Evolutionary conservation across 2,888 invertebrate species (phyloP).

Genomic region (Pseudococcus viburni): DNA sequence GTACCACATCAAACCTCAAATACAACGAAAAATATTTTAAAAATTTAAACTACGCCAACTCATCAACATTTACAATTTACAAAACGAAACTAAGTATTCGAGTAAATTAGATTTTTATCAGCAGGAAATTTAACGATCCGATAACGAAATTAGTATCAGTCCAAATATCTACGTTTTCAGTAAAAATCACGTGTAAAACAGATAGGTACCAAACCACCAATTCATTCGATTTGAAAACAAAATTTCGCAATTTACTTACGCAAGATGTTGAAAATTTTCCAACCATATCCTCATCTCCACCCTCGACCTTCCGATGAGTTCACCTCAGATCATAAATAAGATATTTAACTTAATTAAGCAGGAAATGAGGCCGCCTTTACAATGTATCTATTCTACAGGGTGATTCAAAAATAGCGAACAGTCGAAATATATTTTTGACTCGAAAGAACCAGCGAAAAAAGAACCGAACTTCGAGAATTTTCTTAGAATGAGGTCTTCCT

Average conservation of each 20-base stretch:
- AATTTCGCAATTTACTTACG: background rate
- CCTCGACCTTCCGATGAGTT: background rate
- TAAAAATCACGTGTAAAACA: too few relatives aligned
- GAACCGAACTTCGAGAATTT: too few relatives aligned
- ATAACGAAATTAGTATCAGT: background rate
- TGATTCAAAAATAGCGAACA: too few relatives aligned
- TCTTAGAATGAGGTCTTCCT: too few relatives aligned
- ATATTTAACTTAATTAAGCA: background rate
- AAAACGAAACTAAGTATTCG: background rate
- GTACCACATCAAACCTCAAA: background rate
- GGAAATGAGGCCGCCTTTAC: background rate
- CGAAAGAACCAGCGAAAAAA: too few relatives aligned
- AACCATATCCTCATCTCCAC: background rate
- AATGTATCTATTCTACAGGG: background rate
- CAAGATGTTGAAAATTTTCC: background rate
- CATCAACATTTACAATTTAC: background rate
- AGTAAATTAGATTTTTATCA: background rate
- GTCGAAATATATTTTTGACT: too few relatives aligned
- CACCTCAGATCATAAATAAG: background rate
- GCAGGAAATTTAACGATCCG: background rate
- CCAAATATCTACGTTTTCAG: too few relatives aligned
- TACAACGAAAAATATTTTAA: background rate
- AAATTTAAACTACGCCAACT: background rate
- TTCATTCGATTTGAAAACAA: background rate
- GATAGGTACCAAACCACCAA: too few relatives aligned